A percentile compares a stretch with the other conserved stretches of the same genome.
Evolutionary conservation across 2,888 invertebrate genomes (phyloP).

Genomic region (Gisinianus flammeolus): DNA sequence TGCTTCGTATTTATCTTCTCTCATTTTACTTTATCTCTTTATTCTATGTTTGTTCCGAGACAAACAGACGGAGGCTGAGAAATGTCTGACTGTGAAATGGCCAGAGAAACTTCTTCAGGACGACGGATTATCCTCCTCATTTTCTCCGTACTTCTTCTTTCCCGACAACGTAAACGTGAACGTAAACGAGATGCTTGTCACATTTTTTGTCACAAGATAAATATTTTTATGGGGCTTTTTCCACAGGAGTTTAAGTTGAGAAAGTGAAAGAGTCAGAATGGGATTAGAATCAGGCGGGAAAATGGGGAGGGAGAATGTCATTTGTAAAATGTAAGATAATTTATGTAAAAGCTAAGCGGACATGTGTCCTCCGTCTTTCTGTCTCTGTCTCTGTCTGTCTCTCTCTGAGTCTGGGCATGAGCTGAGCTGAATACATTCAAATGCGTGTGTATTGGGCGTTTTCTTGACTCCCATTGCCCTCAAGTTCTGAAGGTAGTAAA

Average conservation of each 20-base stretch:
- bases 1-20: too few relatives aligned
- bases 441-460: not conserved
- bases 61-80: too few relatives aligned
- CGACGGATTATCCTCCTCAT: too few relatives aligned
- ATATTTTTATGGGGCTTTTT: not conserved
- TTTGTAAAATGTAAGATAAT: not conserved
- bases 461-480: not conserved
- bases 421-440: conserved; percentile 1
- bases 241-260: not conserved
- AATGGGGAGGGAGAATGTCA: not conserved
- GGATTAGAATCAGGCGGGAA: not conserved
- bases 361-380: not conserved
- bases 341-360: conserved; percentile 1
- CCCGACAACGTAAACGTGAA: too few relatives aligned
- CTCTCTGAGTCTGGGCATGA: too few relatives aligned
- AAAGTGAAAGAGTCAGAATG: not conserved
- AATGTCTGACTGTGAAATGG: too few relatives aligned
- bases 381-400: not conserved
- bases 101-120: too few relatives aligned
- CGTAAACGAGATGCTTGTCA: not conserved
- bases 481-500: not conserved
- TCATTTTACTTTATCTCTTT: too few relatives aligned
- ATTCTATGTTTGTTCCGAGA: too few relatives aligned
- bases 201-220: not conserved
- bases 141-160: too few relatives aligned